Evolutionary conservation across 30 jellyfish, hydroid and myxozoan species (phyloP).

Genomic region (Hydra vulgaris): DNA sequence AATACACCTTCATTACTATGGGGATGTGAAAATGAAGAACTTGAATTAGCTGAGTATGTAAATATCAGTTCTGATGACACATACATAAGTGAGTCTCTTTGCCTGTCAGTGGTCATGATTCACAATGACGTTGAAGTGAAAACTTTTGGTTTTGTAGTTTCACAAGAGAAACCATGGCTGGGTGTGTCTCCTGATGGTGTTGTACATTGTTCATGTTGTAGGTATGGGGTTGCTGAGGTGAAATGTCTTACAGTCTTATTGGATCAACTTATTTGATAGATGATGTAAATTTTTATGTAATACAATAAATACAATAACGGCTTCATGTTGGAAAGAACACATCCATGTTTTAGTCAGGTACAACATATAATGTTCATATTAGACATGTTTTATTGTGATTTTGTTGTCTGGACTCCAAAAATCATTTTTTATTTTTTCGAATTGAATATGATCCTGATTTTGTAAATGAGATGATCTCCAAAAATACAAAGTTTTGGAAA

Average conservation of each 20-base stretch:
- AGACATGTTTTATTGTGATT: too few species aligned
- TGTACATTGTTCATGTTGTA: not conserved
- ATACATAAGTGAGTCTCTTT: not conserved
- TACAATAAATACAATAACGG: too few species aligned
- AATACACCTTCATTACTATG: constrained; percentile 5
- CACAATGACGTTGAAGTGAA: not conserved
- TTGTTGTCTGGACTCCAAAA: too few species aligned
- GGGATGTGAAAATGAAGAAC: constrained; percentile 6
- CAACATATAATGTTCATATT: too few species aligned
- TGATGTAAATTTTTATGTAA: not conserved
- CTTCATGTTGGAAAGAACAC: too few species aligned
- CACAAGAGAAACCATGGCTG: not conserved
- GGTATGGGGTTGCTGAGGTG: constrained; percentile 3
- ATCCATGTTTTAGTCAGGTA: too few species aligned
- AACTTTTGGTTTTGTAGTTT: not conserved
- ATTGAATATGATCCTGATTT: too few species aligned
- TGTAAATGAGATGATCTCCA: too few species aligned
- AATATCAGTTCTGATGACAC: not conserved
- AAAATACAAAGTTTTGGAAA: too few species aligned
- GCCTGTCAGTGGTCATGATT: not conserved
- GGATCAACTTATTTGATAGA: not conserved
- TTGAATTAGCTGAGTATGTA: not conserved
- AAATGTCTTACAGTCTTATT: not conserved
- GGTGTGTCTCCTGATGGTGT: constrained; percentile 12
- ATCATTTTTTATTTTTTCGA: too few species aligned